phyloP scores from a whole-genome alignment of 2,797 vertebrate species.

The Micropoecilia bifurca region DNA sequence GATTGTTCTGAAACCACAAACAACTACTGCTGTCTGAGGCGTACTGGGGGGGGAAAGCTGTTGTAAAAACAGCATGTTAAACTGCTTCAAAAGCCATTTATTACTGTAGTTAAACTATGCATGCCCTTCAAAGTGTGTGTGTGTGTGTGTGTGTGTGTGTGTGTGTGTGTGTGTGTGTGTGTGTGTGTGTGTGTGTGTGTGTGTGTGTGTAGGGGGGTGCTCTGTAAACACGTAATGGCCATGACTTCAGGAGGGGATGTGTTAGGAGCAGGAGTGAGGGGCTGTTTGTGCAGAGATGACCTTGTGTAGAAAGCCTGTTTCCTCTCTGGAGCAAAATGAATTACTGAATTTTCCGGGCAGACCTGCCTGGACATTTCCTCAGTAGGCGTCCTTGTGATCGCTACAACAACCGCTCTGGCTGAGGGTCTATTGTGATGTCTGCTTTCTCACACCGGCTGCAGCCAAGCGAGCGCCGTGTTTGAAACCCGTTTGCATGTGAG shows the following conservation, averaged over 20 bases:
- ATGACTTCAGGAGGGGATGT: constrained; percentile 3
- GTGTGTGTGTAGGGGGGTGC: too few species aligned
- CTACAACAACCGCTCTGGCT: constrained; percentile 35
- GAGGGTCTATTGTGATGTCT: constrained; percentile 45
- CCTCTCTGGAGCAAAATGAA: constrained; percentile 71
- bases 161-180: too few species aligned
- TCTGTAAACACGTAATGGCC: constrained; percentile 14
- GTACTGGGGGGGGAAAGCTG: neutral
- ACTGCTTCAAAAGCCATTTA: neutral
- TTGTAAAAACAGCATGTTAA: neutral
- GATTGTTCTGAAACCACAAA: neutral
- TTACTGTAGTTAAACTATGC: neutral
- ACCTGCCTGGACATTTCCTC: constrained; percentile 74
- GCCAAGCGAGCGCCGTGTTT: constrained; percentile 24
- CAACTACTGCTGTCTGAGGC: neutral
- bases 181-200: too few species aligned
- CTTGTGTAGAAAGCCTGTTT: constrained; percentile 77
- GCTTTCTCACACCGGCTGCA: constrained; percentile 41
- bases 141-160: too few species aligned
- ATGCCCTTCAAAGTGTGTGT: neutral
- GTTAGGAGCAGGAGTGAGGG: constrained; percentile 19
- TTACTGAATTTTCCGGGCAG: constrained; percentile 70
- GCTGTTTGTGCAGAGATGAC: constrained; percentile 70
- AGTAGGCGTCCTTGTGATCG: constrained; percentile 35
- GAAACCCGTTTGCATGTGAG: constrained; percentile 6